Evolutionary conservation across 2,888 invertebrate species (phyloP).

Genomic region (Clostera curtula): DNA sequence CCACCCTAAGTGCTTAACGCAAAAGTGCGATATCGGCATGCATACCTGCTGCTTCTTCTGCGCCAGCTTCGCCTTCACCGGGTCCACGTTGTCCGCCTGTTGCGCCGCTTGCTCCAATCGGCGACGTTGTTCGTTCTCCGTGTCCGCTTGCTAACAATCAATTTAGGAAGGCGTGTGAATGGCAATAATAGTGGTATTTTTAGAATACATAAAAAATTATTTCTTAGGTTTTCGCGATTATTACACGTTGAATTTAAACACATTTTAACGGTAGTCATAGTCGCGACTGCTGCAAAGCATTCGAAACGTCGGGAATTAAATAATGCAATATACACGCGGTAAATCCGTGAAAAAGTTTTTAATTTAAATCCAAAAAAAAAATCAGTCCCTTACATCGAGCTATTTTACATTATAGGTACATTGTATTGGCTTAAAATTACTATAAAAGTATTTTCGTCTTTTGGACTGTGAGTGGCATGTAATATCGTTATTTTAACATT

Average conservation of each 20-base stretch:
- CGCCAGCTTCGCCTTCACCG: slow-evolving; percentile 84
- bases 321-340: too few relatives aligned
- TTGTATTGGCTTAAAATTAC: too few relatives aligned
- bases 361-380: too few relatives aligned
- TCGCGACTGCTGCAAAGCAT: too few relatives aligned
- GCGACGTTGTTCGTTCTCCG: slow-evolving; percentile 94
- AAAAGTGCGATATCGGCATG: slow-evolving; percentile 4
- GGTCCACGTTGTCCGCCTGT: slow-evolving; percentile 80
- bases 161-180: not conserved
- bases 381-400: too few relatives aligned
- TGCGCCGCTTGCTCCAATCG: slow-evolving; percentile 89
- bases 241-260: not conserved
- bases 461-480: too few relatives aligned
- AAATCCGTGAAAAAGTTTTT: too few relatives aligned
- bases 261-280: too few relatives aligned
- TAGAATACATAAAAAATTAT: not conserved
- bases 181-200: not conserved
- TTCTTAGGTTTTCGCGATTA: not conserved
- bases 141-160: slow-evolving; percentile 84
- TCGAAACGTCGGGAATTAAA: too few relatives aligned
- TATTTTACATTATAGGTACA: too few relatives aligned
- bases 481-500: too few relatives aligned
- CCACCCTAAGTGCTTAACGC: not conserved
- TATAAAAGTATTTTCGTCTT: too few relatives aligned
- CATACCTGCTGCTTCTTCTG: slow-evolving; percentile 94